Conservation (phyloP, 2,797 vertebrate genomes). For the Diglossa cyanea region DNA sequence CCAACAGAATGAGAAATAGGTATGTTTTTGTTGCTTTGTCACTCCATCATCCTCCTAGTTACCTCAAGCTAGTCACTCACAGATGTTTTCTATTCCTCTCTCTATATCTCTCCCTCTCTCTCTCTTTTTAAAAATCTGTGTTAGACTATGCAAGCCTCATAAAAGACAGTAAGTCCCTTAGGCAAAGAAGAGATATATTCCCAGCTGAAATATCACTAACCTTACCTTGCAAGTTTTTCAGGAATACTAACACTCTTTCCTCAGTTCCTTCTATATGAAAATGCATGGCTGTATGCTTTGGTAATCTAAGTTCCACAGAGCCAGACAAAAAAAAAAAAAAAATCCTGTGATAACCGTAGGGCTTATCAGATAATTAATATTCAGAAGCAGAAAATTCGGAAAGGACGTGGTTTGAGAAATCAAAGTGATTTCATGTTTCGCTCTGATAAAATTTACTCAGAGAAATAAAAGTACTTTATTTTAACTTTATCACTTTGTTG, state of each 20-base stretch:
- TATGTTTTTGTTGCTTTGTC: neutral
- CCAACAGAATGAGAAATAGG: neutral
- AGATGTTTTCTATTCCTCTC: neutral
- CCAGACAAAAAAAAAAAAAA: neutral
- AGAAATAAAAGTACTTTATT: neutral
- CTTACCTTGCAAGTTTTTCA: neutral
- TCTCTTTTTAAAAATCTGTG: neutral
- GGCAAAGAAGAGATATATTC: neutral
- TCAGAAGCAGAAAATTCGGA: neutral
- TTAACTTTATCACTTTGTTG: neutral
- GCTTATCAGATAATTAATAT: neutral
- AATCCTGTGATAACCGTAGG: neutral
- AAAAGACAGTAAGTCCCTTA: neutral
- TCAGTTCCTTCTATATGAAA: neutral
- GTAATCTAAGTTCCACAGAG: neutral
- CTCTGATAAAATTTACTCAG: neutral
- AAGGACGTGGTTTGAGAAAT: neutral
- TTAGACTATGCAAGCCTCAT: neutral
- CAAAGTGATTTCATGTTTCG: neutral
- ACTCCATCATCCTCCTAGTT: neutral
- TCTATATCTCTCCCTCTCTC: neutral
- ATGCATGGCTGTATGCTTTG: neutral
- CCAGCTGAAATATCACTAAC: neutral
- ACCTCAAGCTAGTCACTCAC: neutral
- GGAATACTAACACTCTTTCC: rapidly evolving